phyloP scores from a whole-genome alignment of 2,113 vertebrate species.

The Tylochromis polylepis region DNA sequence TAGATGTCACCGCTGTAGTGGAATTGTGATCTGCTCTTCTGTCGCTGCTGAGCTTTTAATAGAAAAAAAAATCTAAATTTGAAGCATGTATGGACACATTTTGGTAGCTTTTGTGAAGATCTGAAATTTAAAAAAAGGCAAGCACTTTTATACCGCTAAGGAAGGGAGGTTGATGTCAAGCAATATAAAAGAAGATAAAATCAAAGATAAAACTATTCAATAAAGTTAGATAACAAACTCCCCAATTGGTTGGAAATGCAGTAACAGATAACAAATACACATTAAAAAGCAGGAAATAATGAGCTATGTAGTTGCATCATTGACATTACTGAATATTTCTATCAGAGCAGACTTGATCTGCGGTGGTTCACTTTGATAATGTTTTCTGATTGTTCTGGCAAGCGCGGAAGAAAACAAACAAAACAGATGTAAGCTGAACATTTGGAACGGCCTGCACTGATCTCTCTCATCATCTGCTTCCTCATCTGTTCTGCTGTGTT shows the following conservation, averaged over 20 bases:
- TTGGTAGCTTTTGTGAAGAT: background rate
- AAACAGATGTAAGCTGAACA: background rate
- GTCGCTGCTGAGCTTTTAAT: background rate
- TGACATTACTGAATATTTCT: background rate
- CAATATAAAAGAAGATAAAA: background rate
- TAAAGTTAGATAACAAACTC: background rate
- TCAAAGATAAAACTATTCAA: background rate
- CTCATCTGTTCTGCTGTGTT: background rate
- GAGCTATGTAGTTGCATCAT: background rate
- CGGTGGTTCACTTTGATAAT: background rate
- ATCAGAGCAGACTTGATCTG: background rate
- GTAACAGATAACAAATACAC: background rate
- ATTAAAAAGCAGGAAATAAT: background rate
- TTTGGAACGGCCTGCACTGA: background rate
- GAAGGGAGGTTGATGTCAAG: background rate
- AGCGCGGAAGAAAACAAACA: background rate
- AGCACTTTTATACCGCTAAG: background rate
- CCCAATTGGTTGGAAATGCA: background rate
- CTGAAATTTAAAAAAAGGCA: background rate
- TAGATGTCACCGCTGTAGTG: constrained; percentile 68
- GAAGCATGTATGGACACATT: background rate
- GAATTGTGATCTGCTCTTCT: background rate
- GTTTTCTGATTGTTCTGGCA: background rate
- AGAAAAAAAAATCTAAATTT: background rate
- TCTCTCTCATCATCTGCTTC: background rate